phyloP scores from a whole-genome alignment of 2,888 invertebrate genomes.

The Rhagonycha fulva region DNA sequence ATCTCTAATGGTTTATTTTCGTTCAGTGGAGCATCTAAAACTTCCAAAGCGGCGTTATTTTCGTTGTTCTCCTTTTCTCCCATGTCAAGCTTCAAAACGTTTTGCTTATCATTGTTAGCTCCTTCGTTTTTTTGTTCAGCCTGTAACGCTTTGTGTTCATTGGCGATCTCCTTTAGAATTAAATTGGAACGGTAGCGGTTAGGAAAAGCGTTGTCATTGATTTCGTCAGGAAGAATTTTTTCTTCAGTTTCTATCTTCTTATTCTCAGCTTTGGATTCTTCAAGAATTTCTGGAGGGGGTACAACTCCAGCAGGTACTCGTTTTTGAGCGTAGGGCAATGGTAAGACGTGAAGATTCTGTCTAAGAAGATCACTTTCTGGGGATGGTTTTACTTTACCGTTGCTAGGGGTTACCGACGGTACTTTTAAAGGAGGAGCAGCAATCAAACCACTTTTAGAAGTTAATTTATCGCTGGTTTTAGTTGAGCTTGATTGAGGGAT shows the following conservation, averaged over 20 bases:
- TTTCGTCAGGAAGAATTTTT: constrained; percentile 20
- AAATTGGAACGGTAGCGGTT: constrained; percentile 56
- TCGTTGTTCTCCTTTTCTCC: constrained; percentile 47
- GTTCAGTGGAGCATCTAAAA: constrained; percentile 43
- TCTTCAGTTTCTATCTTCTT: constrained; percentile 9
- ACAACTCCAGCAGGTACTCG: constrained; percentile 44
- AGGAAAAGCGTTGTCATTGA: constrained; percentile 45
- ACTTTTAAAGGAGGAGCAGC: constrained; percentile 44
- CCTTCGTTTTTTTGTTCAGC: constrained; percentile 45
- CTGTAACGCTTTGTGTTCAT: constrained; percentile 41
- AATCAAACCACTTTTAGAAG: constrained; percentile 42
- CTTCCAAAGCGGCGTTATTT: constrained; percentile 44
- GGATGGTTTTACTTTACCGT: constrained; percentile 34
- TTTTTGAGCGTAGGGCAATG: constrained; percentile 17
- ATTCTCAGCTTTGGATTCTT: constrained; percentile 26
- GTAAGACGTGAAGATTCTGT: constrained; percentile 12
- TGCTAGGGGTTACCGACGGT: constrained; percentile 47
- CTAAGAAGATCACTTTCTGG: constrained; percentile 22
- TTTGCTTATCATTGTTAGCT: constrained; percentile 25
- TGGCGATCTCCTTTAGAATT: constrained; percentile 54
- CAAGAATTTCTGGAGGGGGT: constrained; percentile 40
- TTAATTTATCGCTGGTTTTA: constrained; percentile 23
- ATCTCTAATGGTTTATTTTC: constrained; percentile 22
- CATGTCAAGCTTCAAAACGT: constrained; percentile 16
- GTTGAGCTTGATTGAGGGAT: constrained; percentile 30